Percentiles rank a stretch among this genome's conserved stretches.
Conservation (phyloP, 2,113 vertebrate species). For the Elachura formosa region DNA sequence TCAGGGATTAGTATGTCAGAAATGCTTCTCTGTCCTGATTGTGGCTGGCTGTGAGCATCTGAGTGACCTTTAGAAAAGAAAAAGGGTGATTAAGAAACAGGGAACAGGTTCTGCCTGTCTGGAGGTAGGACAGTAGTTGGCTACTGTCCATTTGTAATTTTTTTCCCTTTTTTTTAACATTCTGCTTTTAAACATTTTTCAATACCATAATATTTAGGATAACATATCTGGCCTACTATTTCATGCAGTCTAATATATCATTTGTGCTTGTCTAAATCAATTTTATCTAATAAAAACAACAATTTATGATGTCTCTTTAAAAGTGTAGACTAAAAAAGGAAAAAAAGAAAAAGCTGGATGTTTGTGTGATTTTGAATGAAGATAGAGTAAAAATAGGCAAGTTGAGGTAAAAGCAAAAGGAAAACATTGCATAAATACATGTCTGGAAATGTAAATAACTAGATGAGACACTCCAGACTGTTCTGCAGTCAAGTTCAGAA, state of each 20-base stretch:
- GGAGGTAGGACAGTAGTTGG: not conserved
- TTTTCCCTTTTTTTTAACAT: not conserved
- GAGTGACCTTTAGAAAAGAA: not conserved
- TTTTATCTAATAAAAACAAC: not conserved
- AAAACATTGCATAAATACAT: not conserved
- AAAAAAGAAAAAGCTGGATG: not conserved
- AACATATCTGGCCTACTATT: not conserved
- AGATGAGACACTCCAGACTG: not conserved
- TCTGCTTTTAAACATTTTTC: not conserved
- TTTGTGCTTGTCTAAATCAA: not conserved
- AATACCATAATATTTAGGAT: not conserved
- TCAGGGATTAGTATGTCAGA: not conserved
- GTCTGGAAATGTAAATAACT: not conserved
- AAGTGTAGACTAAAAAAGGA: not conserved
- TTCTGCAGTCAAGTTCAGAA: not conserved
- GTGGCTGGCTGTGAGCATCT: not conserved
- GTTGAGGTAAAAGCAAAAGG: not conserved
- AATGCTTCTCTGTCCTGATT: not conserved
- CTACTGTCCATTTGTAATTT: not conserved
- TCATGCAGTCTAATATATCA: not conserved
- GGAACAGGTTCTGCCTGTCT: not conserved
- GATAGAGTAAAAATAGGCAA: not conserved
- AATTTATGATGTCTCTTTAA: not conserved
- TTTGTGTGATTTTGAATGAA: not conserved
- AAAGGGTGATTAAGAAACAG: not conserved